A percentile compares a stretch with the other conserved stretches of the same genome.
Evolutionary conservation across 1,140 invertebrate genomes (phyloP).

Genomic region (Oreohelix idahoensis): DNA sequence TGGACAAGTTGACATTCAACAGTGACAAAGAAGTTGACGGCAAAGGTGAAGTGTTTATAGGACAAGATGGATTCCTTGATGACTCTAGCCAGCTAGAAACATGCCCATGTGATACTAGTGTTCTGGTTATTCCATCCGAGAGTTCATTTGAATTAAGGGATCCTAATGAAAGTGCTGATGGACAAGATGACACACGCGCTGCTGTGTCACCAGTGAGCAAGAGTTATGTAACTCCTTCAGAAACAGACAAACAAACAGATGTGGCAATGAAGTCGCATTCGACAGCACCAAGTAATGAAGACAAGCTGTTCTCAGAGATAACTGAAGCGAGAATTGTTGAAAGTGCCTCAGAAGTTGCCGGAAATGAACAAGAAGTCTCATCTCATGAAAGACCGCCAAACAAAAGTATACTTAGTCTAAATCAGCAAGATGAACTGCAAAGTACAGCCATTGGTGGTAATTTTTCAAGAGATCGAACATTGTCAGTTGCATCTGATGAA

Average conservation of each 20-base stretch:
- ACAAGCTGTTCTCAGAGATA: background rate
- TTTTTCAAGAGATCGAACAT: background rate
- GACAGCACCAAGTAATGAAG: background rate
- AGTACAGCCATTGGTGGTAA: background rate
- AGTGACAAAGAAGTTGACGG: background rate
- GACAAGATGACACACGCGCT: background rate
- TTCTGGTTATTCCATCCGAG: constrained; percentile 16
- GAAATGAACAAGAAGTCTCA: background rate
- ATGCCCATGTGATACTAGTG: background rate
- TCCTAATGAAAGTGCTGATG: background rate
- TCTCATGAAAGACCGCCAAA: background rate
- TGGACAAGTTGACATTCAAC: background rate
- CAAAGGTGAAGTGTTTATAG: background rate
- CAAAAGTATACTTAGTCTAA: background rate
- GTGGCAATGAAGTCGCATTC: background rate
- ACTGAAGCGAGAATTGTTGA: background rate
- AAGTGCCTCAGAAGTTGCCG: background rate
- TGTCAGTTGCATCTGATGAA: constrained; percentile 34
- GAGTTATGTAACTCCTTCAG: background rate
- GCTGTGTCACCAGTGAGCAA: background rate
- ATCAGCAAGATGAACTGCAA: background rate
- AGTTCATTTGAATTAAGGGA: background rate
- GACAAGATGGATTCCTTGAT: background rate
- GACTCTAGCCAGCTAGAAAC: constrained; percentile 2
- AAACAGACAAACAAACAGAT: background rate